Evolutionary conservation across 2,888 invertebrate species (phyloP).

Genomic region (Nymphalis urticae): DNA sequence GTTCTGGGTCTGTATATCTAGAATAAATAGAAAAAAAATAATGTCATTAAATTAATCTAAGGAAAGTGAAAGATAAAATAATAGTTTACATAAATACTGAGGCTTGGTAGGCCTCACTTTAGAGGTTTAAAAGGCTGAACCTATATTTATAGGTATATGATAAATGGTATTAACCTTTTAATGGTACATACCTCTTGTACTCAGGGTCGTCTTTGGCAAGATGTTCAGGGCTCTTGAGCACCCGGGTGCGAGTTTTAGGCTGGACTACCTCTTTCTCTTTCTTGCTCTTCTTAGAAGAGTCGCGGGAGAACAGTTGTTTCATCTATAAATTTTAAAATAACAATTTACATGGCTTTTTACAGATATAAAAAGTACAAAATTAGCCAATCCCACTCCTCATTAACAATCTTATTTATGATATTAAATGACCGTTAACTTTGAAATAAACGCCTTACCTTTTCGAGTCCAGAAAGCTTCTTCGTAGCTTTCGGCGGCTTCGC

Average conservation of each 20-base stretch:
- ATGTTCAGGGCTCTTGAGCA: constrained; percentile 81
- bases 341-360: not conserved
- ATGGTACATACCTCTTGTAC: constrained; percentile 61
- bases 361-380: no score
- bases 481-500: constrained; percentile 82
- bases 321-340: constrained; percentile 64
- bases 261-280: constrained; percentile 82
- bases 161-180: no score
- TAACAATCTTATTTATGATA: not conserved
- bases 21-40: not conserved
- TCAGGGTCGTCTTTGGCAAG: constrained; percentile 74
- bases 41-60: not conserved
- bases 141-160: no score
- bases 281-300: constrained; percentile 85
- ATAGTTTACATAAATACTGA: not conserved
- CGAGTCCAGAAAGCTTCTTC: constrained; percentile 86
- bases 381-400: no score
- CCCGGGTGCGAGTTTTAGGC: constrained; percentile 79
- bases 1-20: constrained; percentile 75
- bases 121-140: no score
- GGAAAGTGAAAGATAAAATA: not conserved
- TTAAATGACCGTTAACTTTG: not conserved
- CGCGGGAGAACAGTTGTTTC: constrained; percentile 88
- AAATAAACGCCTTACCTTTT: constrained; percentile 79
- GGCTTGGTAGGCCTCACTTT: not conserved